phyloP scores from a whole-genome alignment of 2,113 vertebrate species.

The Mixornis gularis region DNA sequence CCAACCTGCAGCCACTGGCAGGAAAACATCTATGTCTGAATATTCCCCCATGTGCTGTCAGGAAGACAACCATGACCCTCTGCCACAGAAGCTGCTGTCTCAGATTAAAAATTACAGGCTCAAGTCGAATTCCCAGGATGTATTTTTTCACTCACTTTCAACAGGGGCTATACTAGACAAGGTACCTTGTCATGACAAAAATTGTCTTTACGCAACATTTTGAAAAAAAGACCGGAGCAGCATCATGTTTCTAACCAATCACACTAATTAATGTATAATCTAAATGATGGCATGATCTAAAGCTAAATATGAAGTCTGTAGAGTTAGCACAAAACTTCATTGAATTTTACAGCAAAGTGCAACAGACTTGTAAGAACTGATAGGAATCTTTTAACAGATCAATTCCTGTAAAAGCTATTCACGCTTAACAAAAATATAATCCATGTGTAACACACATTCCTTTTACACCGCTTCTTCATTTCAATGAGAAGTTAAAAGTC shows the following conservation, averaged over 20 bases:
- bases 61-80: background rate
- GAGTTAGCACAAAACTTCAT: background rate
- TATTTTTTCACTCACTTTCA: background rate
- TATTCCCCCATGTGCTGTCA: background rate
- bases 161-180: background rate
- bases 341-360: background rate
- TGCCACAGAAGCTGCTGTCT: background rate
- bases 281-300: background rate
- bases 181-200: background rate
- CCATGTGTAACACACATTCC: background rate
- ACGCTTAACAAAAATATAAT: background rate
- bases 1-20: background rate
- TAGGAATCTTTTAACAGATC: background rate
- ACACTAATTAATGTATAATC: background rate
- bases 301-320: background rate
- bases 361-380: background rate
- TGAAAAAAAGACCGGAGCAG: background rate
- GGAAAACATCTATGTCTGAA: background rate
- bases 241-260: background rate
- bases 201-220: background rate
- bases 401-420: background rate
- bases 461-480: background rate
- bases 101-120: background rate
- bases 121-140: background rate
- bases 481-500: background rate